Evolutionary conservation across 2,888 invertebrate species (phyloP), one percentile per base, ranked within the genome.

Genomic region (Crocallis elinguaria): DNA sequence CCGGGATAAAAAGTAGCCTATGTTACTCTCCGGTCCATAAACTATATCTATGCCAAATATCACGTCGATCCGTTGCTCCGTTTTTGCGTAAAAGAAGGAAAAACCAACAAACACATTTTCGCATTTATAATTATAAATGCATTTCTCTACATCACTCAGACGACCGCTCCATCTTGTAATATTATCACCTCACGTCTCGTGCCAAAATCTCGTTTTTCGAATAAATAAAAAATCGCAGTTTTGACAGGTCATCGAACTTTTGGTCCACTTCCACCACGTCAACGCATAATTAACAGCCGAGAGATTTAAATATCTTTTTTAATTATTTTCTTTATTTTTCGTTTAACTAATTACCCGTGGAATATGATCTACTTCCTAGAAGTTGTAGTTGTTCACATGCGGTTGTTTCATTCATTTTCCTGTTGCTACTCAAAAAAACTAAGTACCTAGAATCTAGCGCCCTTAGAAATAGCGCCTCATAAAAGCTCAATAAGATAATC

Each of bases 211-310:
- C 39, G 8, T 3, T 9, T 49, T 44, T 37, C 39, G 36, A 54
- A 43, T 54, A 49, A 48, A 25, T 46, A 52, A 39, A 6, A 14
- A 23, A 17, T 45, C 36, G 44, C 51, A 45, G 38, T 48, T 52
- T 41, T 43, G 57, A 33, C 46, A 33, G 74, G 68, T 58, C 73
- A 55, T 68, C 68, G 63, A 75, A 71, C 74, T 67, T 60, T 57
- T 72, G 75, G 13, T 59, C 75, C 53, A 71, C 57, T 69, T 71
- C 32, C 42, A 27, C 25, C 7, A 50, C 56, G 66, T 66, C 64
- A 62, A 50, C 64, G 59, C 57, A 51, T 69, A 66, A 70, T 72
- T 73, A 72, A 65, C 57, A 32, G 17, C 57, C 41, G 51, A 56
- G 38, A 53, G 38, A 49, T 51, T n/a, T n/a, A n/a, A 59, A 57